Evolutionary conservation across 2,797 vertebrate genomes (phyloP), one percentile per base, ranked within the genome.

Genomic region (Ciconia nigra): DNA sequence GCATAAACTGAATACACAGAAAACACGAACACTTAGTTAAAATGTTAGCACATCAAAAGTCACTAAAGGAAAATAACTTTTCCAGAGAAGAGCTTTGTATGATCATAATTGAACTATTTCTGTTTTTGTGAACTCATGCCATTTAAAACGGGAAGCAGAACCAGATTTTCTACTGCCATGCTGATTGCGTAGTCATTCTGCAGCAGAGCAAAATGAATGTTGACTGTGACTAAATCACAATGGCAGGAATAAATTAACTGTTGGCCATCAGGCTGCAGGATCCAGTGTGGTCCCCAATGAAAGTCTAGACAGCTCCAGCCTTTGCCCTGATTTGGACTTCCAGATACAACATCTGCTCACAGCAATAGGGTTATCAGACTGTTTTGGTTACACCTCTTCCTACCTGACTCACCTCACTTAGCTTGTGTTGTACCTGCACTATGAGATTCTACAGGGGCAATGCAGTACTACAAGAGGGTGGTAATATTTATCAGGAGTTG

Each of bases 31-130:
- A 94, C 91, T 97, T 90, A 83, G 89, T 92, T 97, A 94, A 96
- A 97, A 96, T 80, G 85, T 91, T 94, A 94, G 81, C 76, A 96
- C 77, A 94, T 66, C 89, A 89, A 44, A 93, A 94, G 86, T 46
- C 52, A 47, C 95, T 93, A 59, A 91, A 96, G 78, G n/a, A 96
- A 95, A 90, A 83, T 51, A 93, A 93, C 74, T 61, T 91, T 96
- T 85, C 62, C 62, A 86, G 49, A 79, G 74, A 90, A 89, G 63
- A 71, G 76, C 15, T 81, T 87, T 72, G 67, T 52, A 52, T 86
- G 51, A 72, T 79, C 69, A 83, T 69, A 93, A 89, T 9, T 5
- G 65, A 74, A 55, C 35, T 39, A 67, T 26, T 93, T 72, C 89
- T 83, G 51, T 3, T 70, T 65, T 33, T 65, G 74, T n/a, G 81